A percentile compares a stretch with the other conserved stretches of the same genome.
Evolutionary conservation across 64 coral and sea anemone genomes (phyloP).

Genomic region (Anthopleura sola): DNA sequence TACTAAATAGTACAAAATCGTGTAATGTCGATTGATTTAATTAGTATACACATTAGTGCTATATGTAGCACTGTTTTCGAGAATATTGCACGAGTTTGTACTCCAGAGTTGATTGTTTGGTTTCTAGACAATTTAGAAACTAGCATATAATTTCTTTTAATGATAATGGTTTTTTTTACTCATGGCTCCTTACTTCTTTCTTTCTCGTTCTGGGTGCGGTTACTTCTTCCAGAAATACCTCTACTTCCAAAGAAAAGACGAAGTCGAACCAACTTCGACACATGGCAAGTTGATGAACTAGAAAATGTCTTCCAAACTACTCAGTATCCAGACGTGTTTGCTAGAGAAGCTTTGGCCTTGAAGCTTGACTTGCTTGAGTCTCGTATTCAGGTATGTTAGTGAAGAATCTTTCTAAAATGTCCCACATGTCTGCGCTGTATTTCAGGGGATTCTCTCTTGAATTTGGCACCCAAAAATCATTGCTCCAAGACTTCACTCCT

Average conservation of each 20-base stretch:
- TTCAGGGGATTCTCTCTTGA: neutral
- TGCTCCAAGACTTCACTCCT: no score
- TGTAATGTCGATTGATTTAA: no score
- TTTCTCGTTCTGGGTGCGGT: neutral
- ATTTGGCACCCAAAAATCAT: no score
- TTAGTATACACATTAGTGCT: no score
- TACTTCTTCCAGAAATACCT: conserved; percentile 60
- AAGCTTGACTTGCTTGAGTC: conserved; percentile 90
- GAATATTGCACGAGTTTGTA: no score
- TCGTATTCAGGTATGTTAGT: conserved; percentile 73
- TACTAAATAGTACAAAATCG: no score
- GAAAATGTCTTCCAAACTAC: conserved; percentile 90
- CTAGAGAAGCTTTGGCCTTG: conserved; percentile 82
- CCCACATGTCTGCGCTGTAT: neutral
- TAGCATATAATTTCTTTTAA: no score
- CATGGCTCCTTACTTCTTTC: neutral
- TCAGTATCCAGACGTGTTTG: conserved; percentile 92
- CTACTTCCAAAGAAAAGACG: conserved; percentile 83
- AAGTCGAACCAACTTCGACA: conserved; percentile 90
- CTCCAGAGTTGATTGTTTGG: no score
- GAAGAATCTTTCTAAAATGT: neutral
- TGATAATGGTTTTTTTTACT: neutral
- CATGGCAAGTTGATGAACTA: conserved; percentile 94
- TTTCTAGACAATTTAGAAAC: no score
- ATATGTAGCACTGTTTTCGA: no score